Conservation (phyloP, 2,113 vertebrate species). For the Falco punctatus region DNA sequence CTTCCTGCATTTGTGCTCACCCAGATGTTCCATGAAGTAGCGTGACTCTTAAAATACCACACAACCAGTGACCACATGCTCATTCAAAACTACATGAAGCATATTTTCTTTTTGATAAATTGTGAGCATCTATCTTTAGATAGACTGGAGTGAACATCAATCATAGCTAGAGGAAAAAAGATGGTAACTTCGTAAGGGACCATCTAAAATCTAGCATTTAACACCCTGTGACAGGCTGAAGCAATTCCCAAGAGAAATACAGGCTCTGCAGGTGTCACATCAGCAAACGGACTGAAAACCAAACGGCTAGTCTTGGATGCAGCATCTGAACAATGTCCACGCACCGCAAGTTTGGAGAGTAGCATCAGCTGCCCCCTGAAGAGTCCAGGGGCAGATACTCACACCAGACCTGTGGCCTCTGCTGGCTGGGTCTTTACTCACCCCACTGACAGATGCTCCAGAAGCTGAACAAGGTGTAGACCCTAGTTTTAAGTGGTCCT, state of each 20-base stretch:
- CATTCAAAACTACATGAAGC: not conserved
- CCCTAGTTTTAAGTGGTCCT: not conserved
- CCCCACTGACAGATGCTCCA: not conserved
- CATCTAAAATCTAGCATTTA: not conserved
- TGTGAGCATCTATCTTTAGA: not conserved
- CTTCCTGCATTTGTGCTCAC: not conserved
- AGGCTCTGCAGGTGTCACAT: not conserved
- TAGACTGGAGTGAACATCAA: not conserved
- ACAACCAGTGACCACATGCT: not conserved
- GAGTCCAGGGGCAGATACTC: not conserved
- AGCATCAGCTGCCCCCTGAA: not conserved
- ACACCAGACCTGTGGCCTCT: not conserved
- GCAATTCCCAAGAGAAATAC: not conserved
- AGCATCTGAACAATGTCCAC: not conserved
- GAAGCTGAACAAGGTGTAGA: accelerated
- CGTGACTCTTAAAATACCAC: not conserved
- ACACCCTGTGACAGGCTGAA: not conserved
- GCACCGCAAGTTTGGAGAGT: not conserved
- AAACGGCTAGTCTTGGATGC: not conserved
- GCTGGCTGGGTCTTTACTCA: not conserved
- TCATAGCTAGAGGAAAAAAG: not conserved
- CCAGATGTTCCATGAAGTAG: not conserved
- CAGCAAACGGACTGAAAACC: not conserved
- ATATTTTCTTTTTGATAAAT: not conserved
- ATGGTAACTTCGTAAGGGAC: not conserved